Evolutionary conservation across 2,113 vertebrate species (phyloP).

Genomic region (Platanista minor): DNA sequence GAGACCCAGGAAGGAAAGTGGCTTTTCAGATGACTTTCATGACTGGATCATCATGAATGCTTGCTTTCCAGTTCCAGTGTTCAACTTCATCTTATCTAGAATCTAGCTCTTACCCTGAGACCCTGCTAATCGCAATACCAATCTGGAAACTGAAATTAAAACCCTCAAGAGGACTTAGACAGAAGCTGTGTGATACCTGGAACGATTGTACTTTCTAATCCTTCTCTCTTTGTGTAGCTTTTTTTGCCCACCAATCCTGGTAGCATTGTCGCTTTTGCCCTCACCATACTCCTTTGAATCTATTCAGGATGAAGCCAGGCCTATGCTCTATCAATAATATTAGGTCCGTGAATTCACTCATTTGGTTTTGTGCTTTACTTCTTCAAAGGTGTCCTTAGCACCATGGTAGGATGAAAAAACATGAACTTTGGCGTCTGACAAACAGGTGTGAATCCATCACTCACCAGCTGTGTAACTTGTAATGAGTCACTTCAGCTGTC

Average conservation of each 20-base stretch:
- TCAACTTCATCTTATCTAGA: background rate
- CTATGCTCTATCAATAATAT: background rate
- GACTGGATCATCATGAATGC: background rate
- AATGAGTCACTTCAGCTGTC: background rate
- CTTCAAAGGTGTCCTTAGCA: background rate
- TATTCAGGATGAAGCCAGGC: background rate
- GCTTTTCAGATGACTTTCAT: background rate
- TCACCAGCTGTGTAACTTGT: background rate
- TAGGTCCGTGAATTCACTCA: background rate
- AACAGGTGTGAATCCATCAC: background rate
- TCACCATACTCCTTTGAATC: background rate
- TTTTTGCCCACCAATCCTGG: background rate
- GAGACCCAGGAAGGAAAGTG: background rate
- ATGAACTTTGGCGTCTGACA: background rate
- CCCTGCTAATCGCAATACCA: background rate
- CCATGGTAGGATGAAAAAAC: background rate
- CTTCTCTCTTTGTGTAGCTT: background rate
- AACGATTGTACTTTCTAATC: background rate
- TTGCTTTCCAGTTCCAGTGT: background rate
- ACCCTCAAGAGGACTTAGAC: background rate
- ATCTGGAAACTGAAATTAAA: background rate
- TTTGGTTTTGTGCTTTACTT: background rate
- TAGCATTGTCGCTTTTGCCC: background rate
- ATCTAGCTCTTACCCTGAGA: background rate
- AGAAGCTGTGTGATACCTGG: background rate